These are phyloP conservation scores for Excalfactoria chinensis DNA, from an alignment of 2,113 vertebrate genomes.

Conservation along the genomic window DNA sequence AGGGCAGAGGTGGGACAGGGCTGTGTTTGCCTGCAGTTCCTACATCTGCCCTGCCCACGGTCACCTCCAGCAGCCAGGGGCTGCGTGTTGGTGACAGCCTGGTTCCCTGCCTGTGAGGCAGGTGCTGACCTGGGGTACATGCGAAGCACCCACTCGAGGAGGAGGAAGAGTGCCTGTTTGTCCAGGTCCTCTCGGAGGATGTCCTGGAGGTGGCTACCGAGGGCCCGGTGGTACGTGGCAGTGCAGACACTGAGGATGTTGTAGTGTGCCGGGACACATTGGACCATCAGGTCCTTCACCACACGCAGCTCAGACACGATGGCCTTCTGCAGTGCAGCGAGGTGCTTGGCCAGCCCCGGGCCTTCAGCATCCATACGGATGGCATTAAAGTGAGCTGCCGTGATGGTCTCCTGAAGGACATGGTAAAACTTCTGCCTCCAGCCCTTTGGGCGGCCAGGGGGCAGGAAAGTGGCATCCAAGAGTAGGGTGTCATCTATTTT, in stretches of 20 bases:
- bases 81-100: not conserved
- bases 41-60: not conserved
- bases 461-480: slow-evolving; percentile 74
- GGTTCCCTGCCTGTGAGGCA: not conserved
- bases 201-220: slow-evolving; percentile 84
- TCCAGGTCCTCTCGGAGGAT: slow-evolving; percentile 88
- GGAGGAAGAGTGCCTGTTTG: slow-evolving; percentile 88
- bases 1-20: not conserved
- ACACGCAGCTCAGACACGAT: slow-evolving; percentile 85
- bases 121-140: slow-evolving; percentile 90
- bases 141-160: slow-evolving; percentile 91
- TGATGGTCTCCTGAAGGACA: slow-evolving; percentile 82
- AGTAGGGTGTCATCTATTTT: slow-evolving; percentile 78
- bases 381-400: slow-evolving; percentile 40
- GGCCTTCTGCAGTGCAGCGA: slow-evolving; percentile 85
- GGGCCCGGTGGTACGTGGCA: slow-evolving; percentile 84
- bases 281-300: slow-evolving; percentile 89
- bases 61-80: not conserved
- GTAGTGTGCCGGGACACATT: slow-evolving; percentile 92
- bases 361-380: slow-evolving; percentile 69
- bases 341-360: slow-evolving; percentile 84
- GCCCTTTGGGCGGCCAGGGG: slow-evolving; percentile 85
- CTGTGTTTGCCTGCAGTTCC: not conserved
- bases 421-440: slow-evolving; percentile 89
- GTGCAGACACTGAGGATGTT: slow-evolving; percentile 83